Conservation (phyloP, 2,113 vertebrate species). For the zebrafish (Danio rerio) region GRCz12tu NC_133180.1:46220501-46221000, state of each 20-base stretch:
- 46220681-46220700: constrained; percentile 24
- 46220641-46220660: constrained; percentile 36
- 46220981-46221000: constrained; percentile 29
- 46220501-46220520: constrained; percentile 17
- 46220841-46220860: neutral
- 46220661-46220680: neutral
- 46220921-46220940: constrained; percentile 62
- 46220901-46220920: constrained; percentile 67
- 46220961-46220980: constrained; percentile 37
- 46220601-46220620: constrained; percentile 11
- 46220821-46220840: neutral
- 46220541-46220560: constrained; percentile 27
- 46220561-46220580: constrained; percentile 34
- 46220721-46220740: neutral
- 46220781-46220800: constrained; percentile 5
- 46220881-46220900: constrained; percentile 60
- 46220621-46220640: neutral
- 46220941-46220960: constrained; percentile 45
- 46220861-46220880: constrained; percentile 21
- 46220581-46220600: neutral
- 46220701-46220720: constrained; percentile 13
- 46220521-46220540: constrained; percentile 36
- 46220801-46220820: constrained; percentile 25
- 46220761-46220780: constrained; percentile 4
- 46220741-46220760: constrained; percentile 8